Evolutionary conservation across 2,113 vertebrate genomes (phyloP), one percentile per base, ranked within the genome.

Genomic region (Plecotus auritus): DNA sequence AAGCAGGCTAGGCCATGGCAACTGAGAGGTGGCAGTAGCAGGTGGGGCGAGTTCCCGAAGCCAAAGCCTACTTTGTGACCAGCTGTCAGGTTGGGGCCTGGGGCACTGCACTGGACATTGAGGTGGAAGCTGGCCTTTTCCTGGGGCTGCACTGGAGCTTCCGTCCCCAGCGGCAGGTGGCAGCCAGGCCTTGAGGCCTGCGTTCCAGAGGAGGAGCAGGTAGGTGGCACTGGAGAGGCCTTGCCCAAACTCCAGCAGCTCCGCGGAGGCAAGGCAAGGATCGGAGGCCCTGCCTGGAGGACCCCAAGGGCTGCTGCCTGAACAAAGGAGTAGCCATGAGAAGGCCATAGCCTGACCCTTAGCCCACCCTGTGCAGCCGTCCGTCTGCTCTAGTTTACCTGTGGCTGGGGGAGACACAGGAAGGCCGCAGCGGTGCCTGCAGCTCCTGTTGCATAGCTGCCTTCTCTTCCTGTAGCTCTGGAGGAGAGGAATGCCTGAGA

Each of bases 381-480:
- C 45, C 7, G 18, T 16, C n/a, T 40, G 73, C 17, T 37, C 77
- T 35, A 61, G 37, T 66, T 66, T 90, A 95, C 96, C 90, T 80
- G 66, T 66, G 66, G 32, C 23, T 54, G 35, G 20, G 16, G 61
- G 72, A 47, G n/a, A 66, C 4, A 3, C 11, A 45, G 59, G 80
- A 20, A 16, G 88, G 70, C 28, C 12, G n/a, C 37, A 23, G 40
- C 67, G 91, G 35, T 30, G 32, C 23, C 67, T 97, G 93, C 67
- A 99, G 92, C 54, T 98, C 98, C 76, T n/a, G 93, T 81, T 98
- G 97, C 95, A 99, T 98, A 82, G 97, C 91, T 17, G 90, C 93
- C 64, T 98, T 97, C 96, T 98, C 98, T 42, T 98, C 97, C 95
- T 96, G 98, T 59, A 99, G 97, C 95, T 99, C 99, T 99, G 97